Base-by-base conservation (phyloP, 37 sponge, comb jelly and placozoan species). In the Aplysina aerophoba region DNA sequence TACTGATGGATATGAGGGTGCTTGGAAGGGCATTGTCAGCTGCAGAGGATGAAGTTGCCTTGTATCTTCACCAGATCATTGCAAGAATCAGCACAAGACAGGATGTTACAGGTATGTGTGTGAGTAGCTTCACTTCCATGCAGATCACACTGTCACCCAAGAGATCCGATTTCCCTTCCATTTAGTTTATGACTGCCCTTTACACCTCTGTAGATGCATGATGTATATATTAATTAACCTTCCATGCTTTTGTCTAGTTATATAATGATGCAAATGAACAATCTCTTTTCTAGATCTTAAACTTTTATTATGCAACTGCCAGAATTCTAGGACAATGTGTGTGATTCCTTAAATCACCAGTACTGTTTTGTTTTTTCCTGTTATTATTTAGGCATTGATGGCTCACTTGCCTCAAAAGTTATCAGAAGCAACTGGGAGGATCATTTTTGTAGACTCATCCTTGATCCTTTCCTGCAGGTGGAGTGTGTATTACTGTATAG, bases 51-150 rank as follows among this genome's bases (percentile, higher is more conserved):
- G 94, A 91, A 31, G 83, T 83, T 67, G 89, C 59, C 36, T 60
- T 93, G 13, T 55, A 88, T 24, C 30, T 90, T 15, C 94, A 93
- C 67, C 86, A 86, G 39, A 56, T 90, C 3, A 82, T 93, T 4
- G 81, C 81, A 37, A 36, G 83, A 35, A 88, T 92, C 14, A 63
- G 84, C 50, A 61, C 36, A 6, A 80, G 4, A 15, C 16, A 38
- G 25, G 75, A 71, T 19, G 68, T 85, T 33, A 53, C 16, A 79
- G 28, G 79, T 79, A 20, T 50, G 79, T 30, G 5, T 4, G 25
- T 22, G 40, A 0, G 15, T 0, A 79, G 57, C 53, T 8, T 79
- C 44, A 50, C n/a, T 27, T 24, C 16, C 25, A 75, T 79, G 57
- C 30, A 44, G 50, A 8, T 8, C 50, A 44, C 50, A 44, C 50